Conservation (phyloP, 2,113 vertebrate genomes). For the Cyphomyrus discorhynchus region DNA sequence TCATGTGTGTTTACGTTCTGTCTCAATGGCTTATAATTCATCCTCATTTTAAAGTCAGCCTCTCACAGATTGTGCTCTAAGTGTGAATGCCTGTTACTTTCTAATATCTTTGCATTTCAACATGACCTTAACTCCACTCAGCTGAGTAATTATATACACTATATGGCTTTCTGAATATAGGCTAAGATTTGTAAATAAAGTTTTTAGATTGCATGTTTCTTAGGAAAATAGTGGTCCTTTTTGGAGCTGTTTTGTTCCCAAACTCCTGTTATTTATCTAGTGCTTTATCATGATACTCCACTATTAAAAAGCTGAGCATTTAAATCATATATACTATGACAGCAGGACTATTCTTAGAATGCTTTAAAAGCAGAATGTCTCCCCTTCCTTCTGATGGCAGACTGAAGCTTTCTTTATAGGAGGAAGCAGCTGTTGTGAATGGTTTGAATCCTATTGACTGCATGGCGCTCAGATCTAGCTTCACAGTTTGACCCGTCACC, state of each 20-base stretch:
- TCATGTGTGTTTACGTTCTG: slow-evolving; percentile 28
- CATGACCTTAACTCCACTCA: neutral
- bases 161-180: neutral
- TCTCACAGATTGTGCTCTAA: neutral
- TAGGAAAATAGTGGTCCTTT: neutral
- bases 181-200: neutral
- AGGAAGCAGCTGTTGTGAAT: neutral
- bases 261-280: neutral
- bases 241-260: neutral
- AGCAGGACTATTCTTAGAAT: neutral
- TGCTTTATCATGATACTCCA: neutral
- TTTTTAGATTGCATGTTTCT: neutral
- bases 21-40: slow-evolving; percentile 31
- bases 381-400: neutral
- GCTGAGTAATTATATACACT: neutral
- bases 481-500: neutral
- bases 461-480: no score
- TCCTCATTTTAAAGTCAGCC: slow-evolving; percentile 13
- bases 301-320: neutral
- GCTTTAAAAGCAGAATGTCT: neutral
- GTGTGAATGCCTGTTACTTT: neutral
- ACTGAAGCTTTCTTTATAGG: neutral
- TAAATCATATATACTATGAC: neutral
- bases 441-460: neutral
- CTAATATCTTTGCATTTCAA: neutral